These are phyloP conservation scores for Sphenodon punctatus DNA, from an alignment of 2,797 vertebrate species.

Conservation along the genomic window DNA sequence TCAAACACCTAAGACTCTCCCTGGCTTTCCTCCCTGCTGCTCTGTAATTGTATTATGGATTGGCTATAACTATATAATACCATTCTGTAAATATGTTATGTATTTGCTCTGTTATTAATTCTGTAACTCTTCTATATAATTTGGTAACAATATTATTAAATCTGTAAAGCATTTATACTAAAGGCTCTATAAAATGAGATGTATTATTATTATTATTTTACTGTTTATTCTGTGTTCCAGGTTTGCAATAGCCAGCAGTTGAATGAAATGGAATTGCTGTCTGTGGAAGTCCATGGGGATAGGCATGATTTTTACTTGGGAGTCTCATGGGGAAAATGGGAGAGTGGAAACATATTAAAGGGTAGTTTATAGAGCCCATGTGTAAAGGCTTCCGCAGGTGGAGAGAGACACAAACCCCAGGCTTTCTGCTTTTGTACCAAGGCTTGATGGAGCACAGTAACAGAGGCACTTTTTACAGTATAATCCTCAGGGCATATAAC, in stretches of 20 bases:
- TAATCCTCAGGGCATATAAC: too few species aligned
- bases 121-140: background rate
- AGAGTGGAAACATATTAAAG: slow-evolving; percentile 1
- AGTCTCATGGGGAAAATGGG: slow-evolving; percentile 3
- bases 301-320: slow-evolving; percentile 17
- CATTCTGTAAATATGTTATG: background rate
- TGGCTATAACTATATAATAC: background rate
- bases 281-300: background rate
- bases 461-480: background rate
- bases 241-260: background rate
- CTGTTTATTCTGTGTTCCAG: background rate
- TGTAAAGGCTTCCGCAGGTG: slow-evolving; percentile 27
- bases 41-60: background rate
- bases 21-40: background rate
- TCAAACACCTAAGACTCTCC: too few species aligned
- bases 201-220: slow-evolving; percentile 9
- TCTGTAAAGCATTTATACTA: slow-evolving; percentile 16
- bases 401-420: slow-evolving; percentile 23
- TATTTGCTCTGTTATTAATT: slow-evolving; percentile 33
- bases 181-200: background rate
- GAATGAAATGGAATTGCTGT: background rate
- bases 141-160: slow-evolving; percentile 18
- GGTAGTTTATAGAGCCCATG: slow-evolving; percentile 4
- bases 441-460: slow-evolving; percentile 17
- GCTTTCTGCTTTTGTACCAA: background rate